phyloP scores from a whole-genome alignment of 2,888 invertebrate species.

The Andrena praecox region DNA sequence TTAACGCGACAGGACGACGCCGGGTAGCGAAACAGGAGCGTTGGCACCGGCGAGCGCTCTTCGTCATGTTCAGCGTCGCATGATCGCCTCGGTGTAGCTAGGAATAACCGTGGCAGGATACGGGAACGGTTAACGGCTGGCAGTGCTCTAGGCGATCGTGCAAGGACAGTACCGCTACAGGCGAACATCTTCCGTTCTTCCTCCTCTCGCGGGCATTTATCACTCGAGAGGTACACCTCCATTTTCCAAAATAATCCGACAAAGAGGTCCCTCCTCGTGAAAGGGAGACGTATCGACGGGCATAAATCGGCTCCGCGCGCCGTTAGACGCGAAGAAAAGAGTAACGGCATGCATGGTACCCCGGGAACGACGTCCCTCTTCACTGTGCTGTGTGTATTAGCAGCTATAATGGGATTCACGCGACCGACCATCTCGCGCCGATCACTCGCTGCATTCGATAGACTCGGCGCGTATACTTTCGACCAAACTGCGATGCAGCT shows the following conservation, averaged over 20 bases:
- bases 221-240: slow-evolving; percentile 54
- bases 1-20: slow-evolving; percentile 15
- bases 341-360: not conserved
- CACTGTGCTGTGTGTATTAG: not conserved
- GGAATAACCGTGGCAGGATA: slow-evolving; percentile 77
- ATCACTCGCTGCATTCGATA: not conserved
- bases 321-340: not conserved
- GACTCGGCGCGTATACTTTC: slow-evolving; percentile 9
- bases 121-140: slow-evolving; percentile 75
- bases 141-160: slow-evolving; percentile 76
- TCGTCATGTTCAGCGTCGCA: slow-evolving; percentile 47
- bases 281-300: not conserved
- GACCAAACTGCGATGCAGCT: no score
- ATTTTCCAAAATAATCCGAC: slow-evolving; percentile 43
- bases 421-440: not conserved
- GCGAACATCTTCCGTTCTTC: slow-evolving; percentile 69
- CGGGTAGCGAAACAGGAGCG: not conserved
- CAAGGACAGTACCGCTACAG: slow-evolving; percentile 80
- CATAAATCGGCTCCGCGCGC: not conserved
- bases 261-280: not conserved
- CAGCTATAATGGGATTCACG: slow-evolving; percentile 2
- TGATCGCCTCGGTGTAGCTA: slow-evolving; percentile 60
- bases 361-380: not conserved
- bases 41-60: slow-evolving; percentile 9
- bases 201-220: slow-evolving; percentile 58